Evolutionary conservation across 2,888 invertebrate species (phyloP).

Genomic region (Eubasilissa splendida): DNA sequence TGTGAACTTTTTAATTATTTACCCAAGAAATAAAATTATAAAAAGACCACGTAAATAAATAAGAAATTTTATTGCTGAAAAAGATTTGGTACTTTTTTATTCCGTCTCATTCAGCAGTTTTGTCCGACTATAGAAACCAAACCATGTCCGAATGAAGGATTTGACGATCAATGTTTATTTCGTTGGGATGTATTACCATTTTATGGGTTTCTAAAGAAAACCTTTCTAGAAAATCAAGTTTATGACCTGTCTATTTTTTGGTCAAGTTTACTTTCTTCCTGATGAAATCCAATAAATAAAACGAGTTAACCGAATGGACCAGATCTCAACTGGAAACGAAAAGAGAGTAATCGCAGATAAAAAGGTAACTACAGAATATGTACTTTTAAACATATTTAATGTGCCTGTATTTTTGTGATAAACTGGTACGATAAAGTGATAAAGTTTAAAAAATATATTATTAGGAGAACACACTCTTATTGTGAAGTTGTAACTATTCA

Average conservation of each 20-base stretch:
- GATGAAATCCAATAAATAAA: constrained; percentile 28
- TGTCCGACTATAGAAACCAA: constrained; percentile 7
- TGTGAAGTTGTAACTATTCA: too few species aligned
- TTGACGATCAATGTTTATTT: constrained; percentile 31
- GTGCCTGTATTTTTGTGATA: too few species aligned
- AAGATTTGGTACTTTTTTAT: not conserved
- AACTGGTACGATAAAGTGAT: too few species aligned
- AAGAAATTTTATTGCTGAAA: not conserved
- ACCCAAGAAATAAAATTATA: too few species aligned
- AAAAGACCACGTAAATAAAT: too few species aligned
- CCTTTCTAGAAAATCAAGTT: constrained; percentile 32
- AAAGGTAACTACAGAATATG: too few species aligned
- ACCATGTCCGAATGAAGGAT: constrained; percentile 12
- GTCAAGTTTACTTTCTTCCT: constrained; percentile 24
- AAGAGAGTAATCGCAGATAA: not conserved
- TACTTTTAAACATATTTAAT: too few species aligned
- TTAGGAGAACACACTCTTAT: too few species aligned
- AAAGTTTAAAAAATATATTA: too few species aligned
- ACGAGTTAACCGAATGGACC: constrained; percentile 10
- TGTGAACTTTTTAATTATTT: too few species aligned
- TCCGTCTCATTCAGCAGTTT: not conserved
- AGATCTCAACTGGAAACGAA: not conserved
- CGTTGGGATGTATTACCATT: constrained; percentile 37
- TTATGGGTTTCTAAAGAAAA: constrained; percentile 37
- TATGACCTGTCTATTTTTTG: constrained; percentile 22